These are phyloP conservation scores for Galago senegalensis DNA, from an alignment of 2,797 vertebrate species.

Conservation along the genomic window DNA sequence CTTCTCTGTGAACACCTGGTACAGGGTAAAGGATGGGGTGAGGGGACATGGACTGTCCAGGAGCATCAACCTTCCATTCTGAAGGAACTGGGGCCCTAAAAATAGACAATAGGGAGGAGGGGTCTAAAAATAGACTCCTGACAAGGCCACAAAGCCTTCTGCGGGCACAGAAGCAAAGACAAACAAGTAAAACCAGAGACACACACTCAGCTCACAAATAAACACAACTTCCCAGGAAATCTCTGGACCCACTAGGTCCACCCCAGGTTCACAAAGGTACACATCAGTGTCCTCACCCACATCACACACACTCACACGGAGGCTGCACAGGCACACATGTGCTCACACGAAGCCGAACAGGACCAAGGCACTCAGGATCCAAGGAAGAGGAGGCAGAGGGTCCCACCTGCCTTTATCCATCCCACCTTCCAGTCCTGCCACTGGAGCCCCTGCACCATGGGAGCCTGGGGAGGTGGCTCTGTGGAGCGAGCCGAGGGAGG, in stretches of 20 bases:
- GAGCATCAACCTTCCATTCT: not conserved
- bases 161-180: not conserved
- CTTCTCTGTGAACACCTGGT: not conserved
- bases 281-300: rapidly evolving
- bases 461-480: not conserved
- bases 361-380: not conserved
- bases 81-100: not conserved
- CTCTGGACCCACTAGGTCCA: not conserved
- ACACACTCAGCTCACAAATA: not conserved
- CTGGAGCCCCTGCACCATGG: not conserved
- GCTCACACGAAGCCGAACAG: not conserved
- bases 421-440: not conserved
- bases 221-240: not conserved
- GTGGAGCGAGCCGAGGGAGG: no score
- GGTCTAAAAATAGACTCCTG: conserved; percentile 20
- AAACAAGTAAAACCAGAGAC: not conserved
- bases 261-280: rapidly evolving
- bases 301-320: not conserved
- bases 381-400: not conserved
- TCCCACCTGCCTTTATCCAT: rapidly evolving
- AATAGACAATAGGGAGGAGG: not conserved
- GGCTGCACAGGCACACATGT: not conserved
- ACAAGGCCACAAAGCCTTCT: not conserved
- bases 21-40: not conserved
- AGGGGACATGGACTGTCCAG: not conserved